A percentile compares a stretch with the other conserved stretches of the same genome.
These are phyloP conservation scores for Microcebus jonahi DNA, from an alignment of 2,113 vertebrate genomes.

Conservation along the genomic window DNA sequence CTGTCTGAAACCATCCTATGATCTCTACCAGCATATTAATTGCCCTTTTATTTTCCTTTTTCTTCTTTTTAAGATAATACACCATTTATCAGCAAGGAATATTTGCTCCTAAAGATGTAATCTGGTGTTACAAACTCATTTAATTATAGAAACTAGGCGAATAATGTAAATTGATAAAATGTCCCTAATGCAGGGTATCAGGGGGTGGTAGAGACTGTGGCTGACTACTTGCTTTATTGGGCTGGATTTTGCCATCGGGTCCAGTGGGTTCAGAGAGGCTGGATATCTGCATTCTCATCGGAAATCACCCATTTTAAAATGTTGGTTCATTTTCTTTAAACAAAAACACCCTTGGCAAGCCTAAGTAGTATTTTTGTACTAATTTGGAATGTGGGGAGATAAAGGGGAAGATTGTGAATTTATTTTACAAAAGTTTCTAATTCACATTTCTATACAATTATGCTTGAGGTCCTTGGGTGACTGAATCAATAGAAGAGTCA, in stretches of 20 bases:
- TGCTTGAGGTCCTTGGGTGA: background rate
- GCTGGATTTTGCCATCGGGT: background rate
- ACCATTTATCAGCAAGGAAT: background rate
- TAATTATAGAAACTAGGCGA: background rate
- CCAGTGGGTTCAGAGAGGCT: background rate
- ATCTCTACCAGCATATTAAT: background rate
- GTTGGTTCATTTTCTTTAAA: conserved; percentile 16
- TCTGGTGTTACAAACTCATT: background rate
- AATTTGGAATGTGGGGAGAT: background rate
- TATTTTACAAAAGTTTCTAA: background rate
- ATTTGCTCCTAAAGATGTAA: background rate
- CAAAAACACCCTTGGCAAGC: background rate
- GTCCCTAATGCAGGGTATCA: background rate
- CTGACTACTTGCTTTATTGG: background rate
- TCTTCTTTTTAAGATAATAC: background rate
- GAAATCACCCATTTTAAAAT: background rate
- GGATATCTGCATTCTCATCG: background rate
- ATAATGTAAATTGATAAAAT: background rate
- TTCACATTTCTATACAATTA: background rate
- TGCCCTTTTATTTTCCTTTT: background rate
- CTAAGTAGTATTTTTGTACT: background rate
- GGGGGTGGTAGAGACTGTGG: background rate
- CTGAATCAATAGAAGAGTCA: conserved; percentile 2
- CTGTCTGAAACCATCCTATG: background rate
- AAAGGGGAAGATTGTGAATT: background rate